phyloP scores from a whole-genome alignment of 2,113 vertebrate species.

The Gallinago media region DNA sequence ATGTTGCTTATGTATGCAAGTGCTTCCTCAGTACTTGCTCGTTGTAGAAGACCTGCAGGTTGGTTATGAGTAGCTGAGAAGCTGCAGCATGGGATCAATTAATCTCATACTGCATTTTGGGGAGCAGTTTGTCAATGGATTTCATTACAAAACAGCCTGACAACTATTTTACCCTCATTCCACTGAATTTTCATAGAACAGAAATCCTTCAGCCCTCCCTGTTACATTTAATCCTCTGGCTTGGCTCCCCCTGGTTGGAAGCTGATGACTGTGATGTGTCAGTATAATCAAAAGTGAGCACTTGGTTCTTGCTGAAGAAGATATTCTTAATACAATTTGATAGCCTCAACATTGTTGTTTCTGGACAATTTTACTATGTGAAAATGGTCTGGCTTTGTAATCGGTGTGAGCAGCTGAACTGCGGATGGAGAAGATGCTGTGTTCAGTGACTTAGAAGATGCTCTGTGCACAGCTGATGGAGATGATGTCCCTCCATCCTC shows the following conservation, averaged over 20 bases:
- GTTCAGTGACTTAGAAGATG: neutral
- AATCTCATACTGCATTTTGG: neutral
- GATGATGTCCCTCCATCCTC: neutral
- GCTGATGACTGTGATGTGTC: neutral
- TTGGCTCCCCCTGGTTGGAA: neutral
- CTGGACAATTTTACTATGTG: neutral
- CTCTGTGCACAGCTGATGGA: neutral
- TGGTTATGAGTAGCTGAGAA: neutral
- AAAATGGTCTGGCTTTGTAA: neutral
- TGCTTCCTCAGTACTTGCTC: neutral
- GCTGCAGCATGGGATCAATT: neutral
- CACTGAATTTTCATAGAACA: neutral
- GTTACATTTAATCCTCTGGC: neutral
- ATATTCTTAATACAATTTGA: neutral
- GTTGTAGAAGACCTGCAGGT: neutral
- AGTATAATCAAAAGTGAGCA: neutral
- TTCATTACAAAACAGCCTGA: neutral
- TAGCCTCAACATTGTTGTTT: neutral
- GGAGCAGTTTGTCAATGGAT: neutral
- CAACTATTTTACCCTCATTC: neutral
- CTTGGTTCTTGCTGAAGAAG: neutral
- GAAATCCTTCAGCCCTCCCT: neutral
- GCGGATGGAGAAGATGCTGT: neutral
- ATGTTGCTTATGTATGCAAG: neutral
- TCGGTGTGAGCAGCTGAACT: neutral